These are phyloP conservation scores for Thereva nobilitata DNA, from an alignment of 2,888 invertebrate genomes.

Conservation along the genomic window DNA sequence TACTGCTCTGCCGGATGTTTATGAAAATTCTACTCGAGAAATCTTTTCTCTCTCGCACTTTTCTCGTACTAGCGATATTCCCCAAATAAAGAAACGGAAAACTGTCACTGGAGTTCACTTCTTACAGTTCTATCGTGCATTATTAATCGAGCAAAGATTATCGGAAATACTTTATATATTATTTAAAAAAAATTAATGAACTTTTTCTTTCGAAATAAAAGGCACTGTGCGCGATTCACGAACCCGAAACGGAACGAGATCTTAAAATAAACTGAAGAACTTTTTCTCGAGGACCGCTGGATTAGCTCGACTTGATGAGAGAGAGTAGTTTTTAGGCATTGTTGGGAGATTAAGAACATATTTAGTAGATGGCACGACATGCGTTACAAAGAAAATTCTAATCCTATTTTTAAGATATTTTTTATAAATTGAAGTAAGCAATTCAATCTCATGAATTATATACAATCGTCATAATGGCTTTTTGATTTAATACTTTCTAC, in stretches of 20 bases:
- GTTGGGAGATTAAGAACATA: neutral
- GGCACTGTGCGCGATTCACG: slow-evolving; percentile 14
- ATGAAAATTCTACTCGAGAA: slow-evolving; percentile 4
- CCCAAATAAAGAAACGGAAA: too few species aligned
- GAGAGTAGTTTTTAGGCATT: too few species aligned
- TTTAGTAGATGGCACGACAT: neutral
- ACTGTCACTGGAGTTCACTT: slow-evolving; percentile 6
- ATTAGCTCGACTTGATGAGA: too few species aligned
- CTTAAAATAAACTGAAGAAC: slow-evolving; percentile 32
- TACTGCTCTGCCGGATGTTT: slow-evolving; percentile 10
- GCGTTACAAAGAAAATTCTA: neutral
- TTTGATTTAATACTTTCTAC: too few species aligned
- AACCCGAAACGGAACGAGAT: slow-evolving; percentile 24
- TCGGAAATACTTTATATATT: too few species aligned
- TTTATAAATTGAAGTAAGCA: neutral
- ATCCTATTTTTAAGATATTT: neutral
- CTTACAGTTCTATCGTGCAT: slow-evolving; percentile 5
- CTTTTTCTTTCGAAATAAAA: slow-evolving; percentile 11
- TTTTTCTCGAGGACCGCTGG: slow-evolving; percentile 5
- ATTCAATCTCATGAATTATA: neutral
- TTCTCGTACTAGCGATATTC: too few species aligned
- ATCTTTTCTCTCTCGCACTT: neutral
- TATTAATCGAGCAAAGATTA: too few species aligned
- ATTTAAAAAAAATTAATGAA: neutral
- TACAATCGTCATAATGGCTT: too few species aligned